A percentile compares a stretch with the other conserved stretches of the same genome.
phyloP scores from a whole-genome alignment of 2,113 vertebrate genomes.

The Hemiprocne comata region DNA sequence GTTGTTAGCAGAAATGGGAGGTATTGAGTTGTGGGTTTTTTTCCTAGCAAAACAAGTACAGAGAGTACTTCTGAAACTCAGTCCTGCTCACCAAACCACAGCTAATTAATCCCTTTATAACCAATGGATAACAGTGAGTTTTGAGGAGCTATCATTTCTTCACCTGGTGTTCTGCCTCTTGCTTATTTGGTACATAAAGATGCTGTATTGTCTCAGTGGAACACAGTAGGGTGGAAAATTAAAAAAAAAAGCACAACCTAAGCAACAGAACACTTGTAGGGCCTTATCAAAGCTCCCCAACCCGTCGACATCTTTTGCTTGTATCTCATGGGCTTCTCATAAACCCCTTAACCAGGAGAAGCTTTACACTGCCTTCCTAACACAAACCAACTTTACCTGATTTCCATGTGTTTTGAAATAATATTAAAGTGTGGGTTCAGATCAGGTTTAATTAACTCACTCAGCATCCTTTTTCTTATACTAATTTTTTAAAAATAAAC shows the following conservation, averaged over 20 bases:
- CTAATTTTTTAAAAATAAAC: background rate
- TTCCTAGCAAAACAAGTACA: slow-evolving; percentile 79
- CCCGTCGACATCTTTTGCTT: background rate
- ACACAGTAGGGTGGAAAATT: background rate
- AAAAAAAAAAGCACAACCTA: background rate
- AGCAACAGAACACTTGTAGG: background rate
- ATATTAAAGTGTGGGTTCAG: background rate
- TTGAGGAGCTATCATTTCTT: background rate
- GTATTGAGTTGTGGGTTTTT: background rate
- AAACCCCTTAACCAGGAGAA: background rate
- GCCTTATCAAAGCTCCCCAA: background rate
- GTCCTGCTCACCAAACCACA: slow-evolving; percentile 82
- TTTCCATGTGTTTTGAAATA: background rate
- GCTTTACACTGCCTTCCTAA: background rate
- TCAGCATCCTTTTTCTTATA: background rate
- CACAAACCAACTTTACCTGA: background rate
- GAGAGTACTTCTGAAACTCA: slow-evolving; percentile 78
- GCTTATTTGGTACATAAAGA: background rate
- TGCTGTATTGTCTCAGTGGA: background rate
- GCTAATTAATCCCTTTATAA: slow-evolving; percentile 80
- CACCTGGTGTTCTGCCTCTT: background rate
- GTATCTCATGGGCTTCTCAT: background rate
- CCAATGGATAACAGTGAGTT: slow-evolving; percentile 81
- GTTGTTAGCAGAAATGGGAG: slow-evolving; percentile 1
- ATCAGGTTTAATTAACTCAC: background rate